phyloP scores from a whole-genome alignment of 35 echinoderm and acorn worm species.

The Patiria miniata region DNA sequence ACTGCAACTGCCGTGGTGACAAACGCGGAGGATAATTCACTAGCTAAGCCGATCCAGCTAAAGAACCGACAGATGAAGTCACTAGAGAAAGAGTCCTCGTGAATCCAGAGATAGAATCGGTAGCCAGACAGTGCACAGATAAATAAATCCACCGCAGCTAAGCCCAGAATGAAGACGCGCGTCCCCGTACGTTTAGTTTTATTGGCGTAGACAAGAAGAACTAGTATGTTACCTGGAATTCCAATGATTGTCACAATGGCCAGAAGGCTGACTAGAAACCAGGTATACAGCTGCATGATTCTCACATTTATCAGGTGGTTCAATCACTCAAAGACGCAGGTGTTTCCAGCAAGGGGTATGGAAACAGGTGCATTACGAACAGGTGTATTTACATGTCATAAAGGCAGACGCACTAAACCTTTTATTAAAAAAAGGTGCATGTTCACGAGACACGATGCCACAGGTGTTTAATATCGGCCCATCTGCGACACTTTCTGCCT shows the following conservation, averaged over 20 bases:
- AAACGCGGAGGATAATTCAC: constrained; percentile 66
- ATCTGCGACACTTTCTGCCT: too few species aligned
- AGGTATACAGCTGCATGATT: constrained; percentile 53
- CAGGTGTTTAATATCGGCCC: too few species aligned
- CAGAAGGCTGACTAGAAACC: constrained; percentile 50
- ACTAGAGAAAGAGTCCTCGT: constrained; percentile 46
- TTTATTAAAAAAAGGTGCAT: too few species aligned
- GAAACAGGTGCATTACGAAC: too few species aligned
- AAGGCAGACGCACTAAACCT: too few species aligned
- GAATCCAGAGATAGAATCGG: constrained; percentile 59
- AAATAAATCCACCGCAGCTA: constrained; percentile 49
- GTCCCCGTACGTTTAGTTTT: constrained; percentile 58
- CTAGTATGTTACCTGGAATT: constrained; percentile 68
- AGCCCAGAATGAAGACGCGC: constrained; percentile 44
- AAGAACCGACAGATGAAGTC: constrained; percentile 42
- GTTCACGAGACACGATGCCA: too few species aligned
- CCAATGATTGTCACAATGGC: constrained; percentile 52
- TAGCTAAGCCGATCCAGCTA: constrained; percentile 51
- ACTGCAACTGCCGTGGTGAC: constrained; percentile 69
- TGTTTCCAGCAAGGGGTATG: too few species aligned
- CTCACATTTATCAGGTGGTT: too few species aligned
- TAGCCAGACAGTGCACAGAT: constrained; percentile 47
- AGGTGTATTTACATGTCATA: too few species aligned
- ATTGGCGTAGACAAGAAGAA: constrained; percentile 43
- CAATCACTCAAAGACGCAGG: too few species aligned